Evolutionary conservation across 2,888 invertebrate genomes (phyloP), one percentile per base, ranked within the genome.

Genomic region (Allacma fusca): DNA sequence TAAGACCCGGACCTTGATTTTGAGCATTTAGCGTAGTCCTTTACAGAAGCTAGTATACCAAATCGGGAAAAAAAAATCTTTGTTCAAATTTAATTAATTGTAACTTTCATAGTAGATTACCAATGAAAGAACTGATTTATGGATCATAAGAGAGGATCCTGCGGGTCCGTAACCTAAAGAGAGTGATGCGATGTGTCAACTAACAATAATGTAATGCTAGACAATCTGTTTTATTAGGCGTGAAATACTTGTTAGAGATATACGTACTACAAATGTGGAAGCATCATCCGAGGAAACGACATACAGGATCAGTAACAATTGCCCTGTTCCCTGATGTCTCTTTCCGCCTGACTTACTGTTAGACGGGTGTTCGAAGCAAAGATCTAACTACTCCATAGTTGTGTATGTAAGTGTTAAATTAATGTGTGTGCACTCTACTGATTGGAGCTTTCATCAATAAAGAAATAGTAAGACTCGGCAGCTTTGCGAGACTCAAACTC

Each of bases 371-470:
- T 2, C 7, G 16, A 50, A 62, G 23, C 23, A 9, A 62, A 26
- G 62, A 62, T 23, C 12, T 16, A 2, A 65, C 29, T 65, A 65
- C n/a, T 65, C 4, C 19, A 19, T 19, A 26, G 1, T 28, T 26
- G 1, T 24, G 19, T 26, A 0, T 24, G 19, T 26, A 65, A 19
- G 24, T 19, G 19, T 65, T 19, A 9, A 24, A 16, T 7, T 16
- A n/a, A 50, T 9, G 2, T 50, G 26, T 65, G 28, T 29, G 65
- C 26, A 29, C 65, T 65, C 28, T 1, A 62, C 62, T 62, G 23
- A 62, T 62, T 68, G 34, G 68, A 68, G 68, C 68, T 68, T 68
- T 40, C 40, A 68, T 68, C 40, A 68, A 68, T 68, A 68, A 68
- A 68, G 68, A 68, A 19, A 34, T 34, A 29, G 34, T 67, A 34